phyloP scores from a whole-genome alignment of 2,888 invertebrate species.

The Ophion ellenae region DNA sequence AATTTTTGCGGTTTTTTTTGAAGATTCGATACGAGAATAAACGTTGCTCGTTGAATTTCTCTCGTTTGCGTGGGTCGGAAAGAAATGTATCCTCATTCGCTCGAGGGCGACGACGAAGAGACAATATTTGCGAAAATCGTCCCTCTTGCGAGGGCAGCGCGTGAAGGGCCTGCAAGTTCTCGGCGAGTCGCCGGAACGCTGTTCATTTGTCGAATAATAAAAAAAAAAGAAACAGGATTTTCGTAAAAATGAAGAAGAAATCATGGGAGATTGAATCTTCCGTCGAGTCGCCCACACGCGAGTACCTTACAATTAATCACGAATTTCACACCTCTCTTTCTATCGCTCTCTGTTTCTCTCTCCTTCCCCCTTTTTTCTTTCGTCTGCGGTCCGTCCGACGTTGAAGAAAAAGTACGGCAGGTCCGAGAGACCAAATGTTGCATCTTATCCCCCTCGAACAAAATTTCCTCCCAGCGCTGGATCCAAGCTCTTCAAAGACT shows the following conservation, averaged over 20 bases:
- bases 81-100: not conserved
- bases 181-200: not conserved
- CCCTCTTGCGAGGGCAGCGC: not conserved
- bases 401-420: constrained; percentile 25
- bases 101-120: not conserved
- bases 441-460: constrained; percentile 63
- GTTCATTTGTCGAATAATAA: constrained; percentile 4
- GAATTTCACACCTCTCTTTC: constrained; percentile 77
- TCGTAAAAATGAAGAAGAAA: constrained; percentile 23
- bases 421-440: constrained; percentile 42
- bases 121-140: constrained; percentile 12
- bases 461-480: constrained; percentile 28
- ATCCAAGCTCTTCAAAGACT: constrained; percentile 42
- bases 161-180: not conserved
- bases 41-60: too few relatives aligned
- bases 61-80: not conserved
- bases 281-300: constrained; percentile 65
- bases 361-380: not conserved
- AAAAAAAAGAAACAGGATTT: constrained; percentile 26
- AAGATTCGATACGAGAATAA: too few relatives aligned
- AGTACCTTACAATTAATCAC: constrained; percentile 77
- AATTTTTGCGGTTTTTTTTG: too few relatives aligned
- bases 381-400: not conserved
- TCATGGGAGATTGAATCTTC: constrained; percentile 64
- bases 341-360: constrained; percentile 15